A percentile compares a stretch with the other conserved stretches of the same genome.
phyloP scores from a whole-genome alignment of 2,888 invertebrate genomes.

The Chelonus formosanus region DNA sequence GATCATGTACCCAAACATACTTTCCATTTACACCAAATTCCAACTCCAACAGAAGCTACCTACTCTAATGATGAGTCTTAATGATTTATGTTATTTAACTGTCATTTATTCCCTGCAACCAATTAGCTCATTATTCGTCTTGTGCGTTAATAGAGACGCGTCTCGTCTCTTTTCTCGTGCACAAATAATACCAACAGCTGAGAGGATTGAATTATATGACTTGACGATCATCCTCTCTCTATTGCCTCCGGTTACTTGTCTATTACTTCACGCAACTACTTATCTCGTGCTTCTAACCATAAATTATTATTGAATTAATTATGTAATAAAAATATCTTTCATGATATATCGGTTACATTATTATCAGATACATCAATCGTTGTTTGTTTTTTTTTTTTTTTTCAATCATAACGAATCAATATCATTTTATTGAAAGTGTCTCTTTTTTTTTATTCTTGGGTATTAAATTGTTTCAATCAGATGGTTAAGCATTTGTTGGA shows the following conservation, averaged over 20 bases:
- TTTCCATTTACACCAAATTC: neutral
- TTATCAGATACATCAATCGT: neutral
- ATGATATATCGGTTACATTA: too few relatives aligned
- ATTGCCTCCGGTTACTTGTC: too few relatives aligned
- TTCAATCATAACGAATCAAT: too few relatives aligned
- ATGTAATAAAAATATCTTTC: neutral
- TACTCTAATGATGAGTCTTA: slow-evolving; percentile 11
- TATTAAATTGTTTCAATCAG: too few relatives aligned
- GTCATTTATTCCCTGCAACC: slow-evolving; percentile 13
- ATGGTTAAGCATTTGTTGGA: too few relatives aligned
- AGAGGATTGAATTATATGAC: slow-evolving; percentile 28
- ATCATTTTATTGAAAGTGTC: too few relatives aligned
- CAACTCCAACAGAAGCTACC: too few relatives aligned
- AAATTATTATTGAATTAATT: slow-evolving; percentile 3
- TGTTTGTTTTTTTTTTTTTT: neutral
- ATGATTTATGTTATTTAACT: slow-evolving; percentile 25
- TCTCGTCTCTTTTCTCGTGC: slow-evolving; percentile 24
- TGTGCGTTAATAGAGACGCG: slow-evolving; percentile 23
- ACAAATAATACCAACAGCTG: too few relatives aligned
- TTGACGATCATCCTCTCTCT: too few relatives aligned
- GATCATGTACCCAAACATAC: neutral
- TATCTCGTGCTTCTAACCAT: neutral
- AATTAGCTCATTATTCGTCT: slow-evolving; percentile 29
- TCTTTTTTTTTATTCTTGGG: too few relatives aligned
- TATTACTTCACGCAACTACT: neutral